Evolutionary conservation across 1,140 invertebrate genomes (phyloP).

Genomic region (Ooceraea biroi): DNA sequence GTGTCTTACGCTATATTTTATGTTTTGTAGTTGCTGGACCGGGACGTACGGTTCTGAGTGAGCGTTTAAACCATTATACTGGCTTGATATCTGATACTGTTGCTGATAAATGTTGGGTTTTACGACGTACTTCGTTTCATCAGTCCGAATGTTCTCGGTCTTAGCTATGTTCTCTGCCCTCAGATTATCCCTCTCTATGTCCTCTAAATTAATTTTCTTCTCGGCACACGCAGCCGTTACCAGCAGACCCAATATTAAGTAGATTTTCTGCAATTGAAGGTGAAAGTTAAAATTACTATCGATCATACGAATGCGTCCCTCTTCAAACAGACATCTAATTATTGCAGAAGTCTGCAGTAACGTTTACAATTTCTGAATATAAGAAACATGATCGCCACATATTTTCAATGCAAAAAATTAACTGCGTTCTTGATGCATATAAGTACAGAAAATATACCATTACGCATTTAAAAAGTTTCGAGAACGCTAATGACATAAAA

Average conservation of each 20-base stretch:
- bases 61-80: conserved; percentile 53
- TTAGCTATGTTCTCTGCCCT: conserved; percentile 74
- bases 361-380: background rate
- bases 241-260: conserved; percentile 70
- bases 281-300: conserved; percentile 33
- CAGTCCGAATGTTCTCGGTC: conserved; percentile 53
- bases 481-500: background rate
- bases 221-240: conserved; percentile 71
- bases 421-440: background rate
- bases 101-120: conserved; percentile 75
- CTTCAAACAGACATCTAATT: conserved; percentile 1
- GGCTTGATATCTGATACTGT: conserved; percentile 71
- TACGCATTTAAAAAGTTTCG: background rate
- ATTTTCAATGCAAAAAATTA: background rate
- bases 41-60: conserved; percentile 67
- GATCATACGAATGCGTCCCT: background rate
- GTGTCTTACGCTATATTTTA: conserved; percentile 55
- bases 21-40: conserved; percentile 44
- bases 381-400: background rate
- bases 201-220: conserved; percentile 81
- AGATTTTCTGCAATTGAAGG: conserved; percentile 70
- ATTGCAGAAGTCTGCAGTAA: background rate
- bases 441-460: conserved; percentile 5
- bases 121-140: conserved; percentile 72
- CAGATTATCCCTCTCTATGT: conserved; percentile 82